Evolutionary conservation across 2,113 vertebrate genomes (phyloP), one percentile per base, ranked within the genome.

Genomic region (Hepsetus odoe): DNA sequence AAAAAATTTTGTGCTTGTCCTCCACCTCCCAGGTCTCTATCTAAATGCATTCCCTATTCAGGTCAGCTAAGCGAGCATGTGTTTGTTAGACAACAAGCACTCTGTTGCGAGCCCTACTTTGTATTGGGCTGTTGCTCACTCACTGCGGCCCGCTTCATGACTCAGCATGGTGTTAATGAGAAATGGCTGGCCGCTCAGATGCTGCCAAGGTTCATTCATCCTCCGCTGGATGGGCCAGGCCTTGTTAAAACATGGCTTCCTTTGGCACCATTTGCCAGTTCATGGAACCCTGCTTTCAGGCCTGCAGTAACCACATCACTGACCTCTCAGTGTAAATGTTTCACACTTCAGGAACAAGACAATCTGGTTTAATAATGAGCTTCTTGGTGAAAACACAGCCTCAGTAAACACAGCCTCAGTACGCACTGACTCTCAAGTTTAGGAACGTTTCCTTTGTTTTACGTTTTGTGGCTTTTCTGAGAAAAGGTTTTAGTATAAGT

Each of bases 41-140:
- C 30, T 20, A 59, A 79, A 77, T 77, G 62, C 68, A 40, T 40
- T 74, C 62, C 75, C 74, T 71, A 46, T 76, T 86, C 74, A 76
- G 76, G 49, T 78, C 58, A 68, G 79, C 80, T 53, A 51, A 74
- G 85, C 66, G 77, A 79, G 81, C 80, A 33, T 51, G 28, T 67
- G 74, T 84, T 80, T 80, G 80, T 89, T 69, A n/a, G 40, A 73
- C 83, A 89, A 89, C 86, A 90, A 89, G 55, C n/a, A 8, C 20
- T 1, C 75, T 81, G 78, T 90, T 89, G 89, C 89, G 2, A 46
- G 64, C 40, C 59, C 30, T 76, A 66, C 35, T 84, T 80, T 84
- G 69, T 80, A 75, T 51, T 40, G 18, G 68, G 67, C 44, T 33
- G 58, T 64, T 46, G 65, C 22, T 49, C 42, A 35, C 42, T 67